These are phyloP conservation scores for Deroptyus accipitrinus DNA, from an alignment of 2,113 vertebrate genomes.

Conservation along the genomic window DNA sequence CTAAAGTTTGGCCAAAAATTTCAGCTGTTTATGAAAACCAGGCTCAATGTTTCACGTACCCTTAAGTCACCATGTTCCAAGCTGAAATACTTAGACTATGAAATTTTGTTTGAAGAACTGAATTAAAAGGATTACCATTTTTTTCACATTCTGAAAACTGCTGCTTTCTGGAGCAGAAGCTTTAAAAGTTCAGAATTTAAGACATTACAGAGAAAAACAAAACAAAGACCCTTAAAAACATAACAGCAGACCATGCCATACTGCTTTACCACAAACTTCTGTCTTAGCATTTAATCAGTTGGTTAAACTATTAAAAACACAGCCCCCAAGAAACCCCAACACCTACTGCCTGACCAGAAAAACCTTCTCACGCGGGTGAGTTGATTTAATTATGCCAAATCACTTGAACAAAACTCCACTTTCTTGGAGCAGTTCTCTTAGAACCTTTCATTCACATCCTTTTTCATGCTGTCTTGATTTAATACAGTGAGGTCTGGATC, in stretches of 20 bases:
- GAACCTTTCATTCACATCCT: background rate
- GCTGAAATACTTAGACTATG: background rate
- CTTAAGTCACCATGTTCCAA: background rate
- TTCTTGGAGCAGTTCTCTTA: background rate
- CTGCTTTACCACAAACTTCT: background rate
- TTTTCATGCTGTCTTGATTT: background rate
- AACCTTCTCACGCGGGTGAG: background rate
- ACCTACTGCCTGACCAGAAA: background rate
- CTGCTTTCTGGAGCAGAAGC: background rate
- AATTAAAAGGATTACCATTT: background rate
- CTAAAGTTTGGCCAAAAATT: background rate
- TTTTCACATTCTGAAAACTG: background rate
- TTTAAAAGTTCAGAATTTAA: background rate
- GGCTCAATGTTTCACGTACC: background rate
- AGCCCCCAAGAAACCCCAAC: rapidly evolving
- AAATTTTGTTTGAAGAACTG: background rate
- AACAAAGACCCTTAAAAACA: background rate
- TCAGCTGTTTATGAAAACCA: background rate
- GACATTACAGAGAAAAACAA: background rate
- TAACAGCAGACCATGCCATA: background rate
- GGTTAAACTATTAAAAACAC: background rate
- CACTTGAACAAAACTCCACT: background rate
- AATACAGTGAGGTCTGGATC: background rate
- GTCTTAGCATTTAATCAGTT: background rate
- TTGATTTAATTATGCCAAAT: background rate